Conservation (phyloP, 1,140 invertebrate genomes). For the Achroia grisella region DNA sequence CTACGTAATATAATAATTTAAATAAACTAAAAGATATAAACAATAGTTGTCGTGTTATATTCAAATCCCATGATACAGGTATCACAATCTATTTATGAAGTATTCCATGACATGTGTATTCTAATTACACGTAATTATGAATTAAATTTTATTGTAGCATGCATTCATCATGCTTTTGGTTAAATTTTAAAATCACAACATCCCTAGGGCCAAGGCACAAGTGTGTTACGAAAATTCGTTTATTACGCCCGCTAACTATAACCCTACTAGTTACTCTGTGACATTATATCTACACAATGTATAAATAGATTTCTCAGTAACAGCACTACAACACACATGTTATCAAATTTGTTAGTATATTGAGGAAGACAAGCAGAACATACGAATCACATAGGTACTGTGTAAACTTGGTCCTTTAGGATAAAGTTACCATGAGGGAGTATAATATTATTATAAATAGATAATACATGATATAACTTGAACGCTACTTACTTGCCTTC, state of each 20-base stretch:
- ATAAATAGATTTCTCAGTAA: background rate
- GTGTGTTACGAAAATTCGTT: constrained; percentile 38
- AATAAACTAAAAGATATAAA: too few species aligned
- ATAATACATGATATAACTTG: too few species aligned
- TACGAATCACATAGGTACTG: background rate
- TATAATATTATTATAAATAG: too few species aligned
- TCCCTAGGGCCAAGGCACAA: constrained; percentile 64
- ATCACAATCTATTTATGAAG: too few species aligned
- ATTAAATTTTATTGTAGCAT: constrained; percentile 6
- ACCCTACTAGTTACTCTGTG: constrained; percentile 9
- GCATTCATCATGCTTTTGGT: constrained; percentile 8
- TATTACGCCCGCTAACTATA: constrained; percentile 22
- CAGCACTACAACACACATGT: background rate
- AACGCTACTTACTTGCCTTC: constrained; percentile 3
- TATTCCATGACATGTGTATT: too few species aligned
- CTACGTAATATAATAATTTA: too few species aligned
- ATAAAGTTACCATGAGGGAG: background rate
- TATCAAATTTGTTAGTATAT: background rate
- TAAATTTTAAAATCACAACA: constrained; percentile 46
- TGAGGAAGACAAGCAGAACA: constrained; percentile 6
- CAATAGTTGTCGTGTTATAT: too few species aligned
- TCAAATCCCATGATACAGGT: constrained; percentile 3
- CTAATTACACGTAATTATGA: too few species aligned
- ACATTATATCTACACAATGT: constrained; percentile 3
- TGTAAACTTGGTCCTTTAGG: constrained; percentile 3